Conservation (phyloP, 2,797 vertebrate species). For the Galaxias olidus region DNA sequence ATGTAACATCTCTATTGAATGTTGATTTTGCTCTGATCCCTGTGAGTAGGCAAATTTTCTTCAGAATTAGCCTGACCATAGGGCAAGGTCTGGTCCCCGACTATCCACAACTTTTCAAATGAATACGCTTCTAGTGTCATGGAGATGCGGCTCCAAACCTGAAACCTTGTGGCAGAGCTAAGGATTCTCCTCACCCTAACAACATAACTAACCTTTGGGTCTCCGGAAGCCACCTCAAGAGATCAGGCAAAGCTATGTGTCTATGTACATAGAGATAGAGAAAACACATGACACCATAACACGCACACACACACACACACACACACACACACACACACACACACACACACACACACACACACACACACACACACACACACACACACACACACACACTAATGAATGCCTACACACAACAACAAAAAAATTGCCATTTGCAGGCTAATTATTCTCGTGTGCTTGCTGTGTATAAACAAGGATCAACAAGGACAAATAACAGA, state of each 20-base stretch:
- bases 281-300: not conserved
- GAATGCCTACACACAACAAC: not conserved
- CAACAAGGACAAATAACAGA: no score
- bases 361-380: not conserved
- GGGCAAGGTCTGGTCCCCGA: slow-evolving; percentile 10
- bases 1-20: slow-evolving; percentile 61
- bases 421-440: not conserved
- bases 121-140: slow-evolving; percentile 73
- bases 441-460: no score
- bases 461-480: no score
- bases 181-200: slow-evolving; percentile 64
- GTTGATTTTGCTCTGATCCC: slow-evolving; percentile 49
- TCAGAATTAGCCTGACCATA: no score
- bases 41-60: slow-evolving; percentile 56
- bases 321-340: not conserved
- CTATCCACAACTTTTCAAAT: slow-evolving; percentile 63
- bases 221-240: slow-evolving; percentile 49
- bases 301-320: slow-evolving; percentile 1
- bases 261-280: not conserved
- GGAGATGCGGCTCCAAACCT: slow-evolving; percentile 43
- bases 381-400: slow-evolving; percentile 8
- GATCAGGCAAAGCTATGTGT: slow-evolving; percentile 25
- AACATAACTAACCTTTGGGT: slow-evolving; percentile 75
- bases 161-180: slow-evolving; percentile 55
- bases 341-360: not conserved